phyloP scores from a whole-genome alignment of 2,113 vertebrate species.

The Butorides virescens region DNA sequence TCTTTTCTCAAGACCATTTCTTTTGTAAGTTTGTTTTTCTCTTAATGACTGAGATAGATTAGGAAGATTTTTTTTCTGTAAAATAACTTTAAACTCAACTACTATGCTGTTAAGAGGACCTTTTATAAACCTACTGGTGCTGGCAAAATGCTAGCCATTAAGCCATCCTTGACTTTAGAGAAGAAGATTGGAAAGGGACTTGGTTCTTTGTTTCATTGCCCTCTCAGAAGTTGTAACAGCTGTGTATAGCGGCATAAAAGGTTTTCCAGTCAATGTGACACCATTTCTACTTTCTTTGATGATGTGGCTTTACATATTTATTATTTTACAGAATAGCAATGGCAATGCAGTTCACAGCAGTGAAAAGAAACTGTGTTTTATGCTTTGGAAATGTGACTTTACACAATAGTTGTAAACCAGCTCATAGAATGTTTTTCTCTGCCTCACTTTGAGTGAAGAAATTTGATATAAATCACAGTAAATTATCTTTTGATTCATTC shows the following conservation, averaged over 20 bases:
- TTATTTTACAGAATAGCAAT: background rate
- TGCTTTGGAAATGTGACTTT: background rate
- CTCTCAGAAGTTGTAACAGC: background rate
- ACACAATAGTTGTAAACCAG: background rate
- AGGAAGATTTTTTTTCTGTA: background rate
- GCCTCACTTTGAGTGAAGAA: background rate
- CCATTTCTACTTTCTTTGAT: background rate
- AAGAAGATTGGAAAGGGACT: background rate
- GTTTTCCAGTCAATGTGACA: rapidly evolving
- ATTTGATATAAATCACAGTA: background rate
- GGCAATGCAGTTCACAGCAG: background rate
- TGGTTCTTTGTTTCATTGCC: background rate
- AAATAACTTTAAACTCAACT: background rate
- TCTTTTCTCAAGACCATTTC: background rate
- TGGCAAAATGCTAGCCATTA: background rate
- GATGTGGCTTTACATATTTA: background rate
- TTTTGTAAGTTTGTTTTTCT: background rate
- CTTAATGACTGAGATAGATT: background rate
- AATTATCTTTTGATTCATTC: background rate
- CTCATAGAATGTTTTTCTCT: background rate
- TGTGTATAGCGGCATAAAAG: background rate
- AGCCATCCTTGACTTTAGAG: background rate
- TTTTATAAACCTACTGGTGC: background rate
- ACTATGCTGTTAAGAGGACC: background rate
- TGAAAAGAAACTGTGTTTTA: background rate